A percentile compares a stretch with the other conserved stretches of the same genome.
Evolutionary conservation across 2,888 invertebrate species (phyloP).

Genomic region (Gerris lacustris): DNA sequence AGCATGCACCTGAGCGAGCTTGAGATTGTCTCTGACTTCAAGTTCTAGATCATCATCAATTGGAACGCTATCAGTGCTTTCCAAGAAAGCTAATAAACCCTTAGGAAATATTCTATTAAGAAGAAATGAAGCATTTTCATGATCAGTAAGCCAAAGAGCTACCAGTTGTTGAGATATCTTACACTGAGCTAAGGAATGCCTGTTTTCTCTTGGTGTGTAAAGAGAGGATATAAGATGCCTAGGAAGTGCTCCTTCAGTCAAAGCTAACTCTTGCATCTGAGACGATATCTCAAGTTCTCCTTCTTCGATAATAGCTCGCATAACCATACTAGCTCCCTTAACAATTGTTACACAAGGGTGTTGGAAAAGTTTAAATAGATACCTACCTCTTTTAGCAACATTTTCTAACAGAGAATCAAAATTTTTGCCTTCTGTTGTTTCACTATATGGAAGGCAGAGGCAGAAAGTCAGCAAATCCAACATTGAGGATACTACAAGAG

Average conservation of each 20-base stretch:
- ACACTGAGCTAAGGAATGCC: slow-evolving; percentile 67
- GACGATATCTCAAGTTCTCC: slow-evolving; percentile 82
- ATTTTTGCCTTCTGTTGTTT: slow-evolving; percentile 94
- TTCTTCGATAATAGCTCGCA: slow-evolving; percentile 96
- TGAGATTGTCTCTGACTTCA: slow-evolving; percentile 83
- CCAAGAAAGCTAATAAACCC: slow-evolving; percentile 78
- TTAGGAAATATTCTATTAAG: slow-evolving; percentile 81
- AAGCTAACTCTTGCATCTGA: slow-evolving; percentile 87
- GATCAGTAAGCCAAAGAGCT: slow-evolving; percentile 90
- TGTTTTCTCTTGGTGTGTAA: slow-evolving; percentile 66
- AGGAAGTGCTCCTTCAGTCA: slow-evolving; percentile 92
- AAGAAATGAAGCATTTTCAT: slow-evolving; percentile 77
- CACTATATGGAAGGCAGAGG: slow-evolving; percentile 95
- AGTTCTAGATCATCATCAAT: slow-evolving; percentile 57
- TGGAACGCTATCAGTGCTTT: slow-evolving; percentile 74
- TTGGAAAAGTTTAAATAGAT: slow-evolving; percentile 82
- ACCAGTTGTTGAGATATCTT: slow-evolving; percentile 90
- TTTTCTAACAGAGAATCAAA: slow-evolving; percentile 86
- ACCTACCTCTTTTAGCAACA: slow-evolving; percentile 83
- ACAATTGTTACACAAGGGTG: slow-evolving; percentile 96
- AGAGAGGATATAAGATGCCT: slow-evolving; percentile 82
- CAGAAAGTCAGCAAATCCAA: slow-evolving; percentile 95
- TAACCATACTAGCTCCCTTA: slow-evolving; percentile 88
- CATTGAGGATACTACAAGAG: slow-evolving; percentile 93
- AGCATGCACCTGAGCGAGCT: slow-evolving; percentile 74